These are phyloP conservation scores for Pollimyrus isidori DNA, from an alignment of 2,113 vertebrate species.

Conservation along the genomic window DNA sequence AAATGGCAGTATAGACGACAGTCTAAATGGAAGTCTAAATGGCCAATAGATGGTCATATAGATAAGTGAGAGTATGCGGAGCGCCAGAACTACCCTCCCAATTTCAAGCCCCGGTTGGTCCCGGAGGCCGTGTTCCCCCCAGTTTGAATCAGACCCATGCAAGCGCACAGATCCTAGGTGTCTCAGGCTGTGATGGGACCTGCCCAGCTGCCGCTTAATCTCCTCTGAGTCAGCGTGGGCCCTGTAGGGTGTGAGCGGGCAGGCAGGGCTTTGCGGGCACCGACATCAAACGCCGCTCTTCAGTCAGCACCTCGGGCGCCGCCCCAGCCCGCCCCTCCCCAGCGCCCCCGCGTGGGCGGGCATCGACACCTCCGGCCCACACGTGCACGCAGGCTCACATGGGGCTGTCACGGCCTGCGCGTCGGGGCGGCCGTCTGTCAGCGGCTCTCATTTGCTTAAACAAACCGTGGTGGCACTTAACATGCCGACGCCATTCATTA, in stretches of 20 bases:
- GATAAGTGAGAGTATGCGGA: neutral
- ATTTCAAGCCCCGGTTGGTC: neutral
- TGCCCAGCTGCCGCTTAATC: constrained; percentile 44
- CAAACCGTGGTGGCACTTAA: constrained; percentile 45
- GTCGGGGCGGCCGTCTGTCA: constrained; percentile 52
- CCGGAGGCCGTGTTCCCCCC: neutral
- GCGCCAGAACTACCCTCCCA: neutral
- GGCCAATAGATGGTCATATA: neutral
- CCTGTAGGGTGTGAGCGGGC: constrained; percentile 24
- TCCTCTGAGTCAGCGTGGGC: constrained; percentile 55
- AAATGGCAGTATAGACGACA: neutral
- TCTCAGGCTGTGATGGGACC: constrained; percentile 57
- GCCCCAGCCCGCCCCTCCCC: neutral
- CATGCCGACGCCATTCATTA: constrained; percentile 49
- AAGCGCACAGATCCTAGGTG: constrained; percentile 51
- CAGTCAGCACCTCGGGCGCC: constrained; percentile 51
- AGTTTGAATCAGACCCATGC: neutral
- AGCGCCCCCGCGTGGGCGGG: neutral
- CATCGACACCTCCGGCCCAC: neutral
- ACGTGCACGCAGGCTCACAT: constrained; percentile 1
- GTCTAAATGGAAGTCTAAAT: neutral
- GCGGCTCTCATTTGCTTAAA: constrained; percentile 48
- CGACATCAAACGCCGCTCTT: constrained; percentile 46
- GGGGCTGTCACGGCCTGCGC: constrained; percentile 43
- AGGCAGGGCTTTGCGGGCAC: constrained; percentile 54